A percentile compares a stretch with the other conserved stretches of the same genome.
phyloP scores from a whole-genome alignment of 2,888 invertebrate species.

The Oeneis ivallda region DNA sequence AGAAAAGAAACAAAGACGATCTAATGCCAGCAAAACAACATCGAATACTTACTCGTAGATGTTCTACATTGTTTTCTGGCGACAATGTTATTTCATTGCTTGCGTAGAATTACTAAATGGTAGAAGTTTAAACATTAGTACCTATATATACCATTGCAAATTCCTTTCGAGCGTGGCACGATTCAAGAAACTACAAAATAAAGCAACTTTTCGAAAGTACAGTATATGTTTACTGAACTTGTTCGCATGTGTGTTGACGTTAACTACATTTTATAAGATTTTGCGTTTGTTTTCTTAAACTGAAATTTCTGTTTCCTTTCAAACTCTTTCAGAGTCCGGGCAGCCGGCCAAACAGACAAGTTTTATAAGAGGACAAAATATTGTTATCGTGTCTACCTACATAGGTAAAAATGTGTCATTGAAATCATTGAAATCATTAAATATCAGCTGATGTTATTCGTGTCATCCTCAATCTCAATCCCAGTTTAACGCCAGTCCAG shows the following conservation, averaged over 20 bases:
- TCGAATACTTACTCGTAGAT: slow-evolving; percentile 1
- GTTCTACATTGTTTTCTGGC: slow-evolving; percentile 23
- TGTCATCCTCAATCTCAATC: no score
- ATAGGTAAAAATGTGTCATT: not conserved
- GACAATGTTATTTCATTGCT: slow-evolving; percentile 36
- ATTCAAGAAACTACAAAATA: slow-evolving; percentile 57
- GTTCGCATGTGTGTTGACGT: slow-evolving; percentile 68
- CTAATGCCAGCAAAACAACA: slow-evolving; percentile 11
- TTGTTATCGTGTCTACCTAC: slow-evolving; percentile 36
- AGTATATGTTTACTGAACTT: slow-evolving; percentile 55
- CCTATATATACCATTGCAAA: slow-evolving; percentile 50
- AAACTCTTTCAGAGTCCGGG: slow-evolving; percentile 66
- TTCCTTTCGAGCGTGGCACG: slow-evolving; percentile 51
- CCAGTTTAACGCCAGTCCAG: no score
- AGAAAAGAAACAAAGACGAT: slow-evolving; percentile 10
- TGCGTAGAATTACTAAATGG: slow-evolving; percentile 46
- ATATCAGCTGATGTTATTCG: not conserved
- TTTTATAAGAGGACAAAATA: slow-evolving; percentile 67
- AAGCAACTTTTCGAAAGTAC: slow-evolving; percentile 57
- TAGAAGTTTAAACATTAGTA: slow-evolving; percentile 50
- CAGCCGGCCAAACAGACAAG: slow-evolving; percentile 71
- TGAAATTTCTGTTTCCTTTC: slow-evolving; percentile 66
- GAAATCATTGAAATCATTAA: not conserved
- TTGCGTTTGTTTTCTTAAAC: slow-evolving; percentile 66
- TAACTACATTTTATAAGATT: slow-evolving; percentile 75